phyloP scores from a whole-genome alignment of 1,140 invertebrate genomes.

The Drosophila mauritiana region DNA sequence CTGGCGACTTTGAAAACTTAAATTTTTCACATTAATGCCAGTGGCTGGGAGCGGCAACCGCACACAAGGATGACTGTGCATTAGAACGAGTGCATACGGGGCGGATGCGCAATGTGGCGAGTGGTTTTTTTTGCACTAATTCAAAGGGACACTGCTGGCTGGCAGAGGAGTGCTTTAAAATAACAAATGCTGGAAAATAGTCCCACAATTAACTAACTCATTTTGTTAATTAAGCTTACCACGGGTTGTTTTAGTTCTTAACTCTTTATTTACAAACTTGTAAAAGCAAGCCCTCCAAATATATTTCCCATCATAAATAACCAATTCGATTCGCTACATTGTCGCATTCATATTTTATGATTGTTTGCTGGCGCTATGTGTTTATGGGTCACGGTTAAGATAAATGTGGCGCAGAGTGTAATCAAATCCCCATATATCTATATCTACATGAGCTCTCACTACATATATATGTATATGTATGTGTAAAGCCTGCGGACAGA shows the following conservation, averaged over 20 bases:
- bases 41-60: conserved; percentile 24
- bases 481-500: neutral
- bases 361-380: conserved; percentile 34
- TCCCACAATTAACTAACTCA: neutral
- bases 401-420: conserved; percentile 50
- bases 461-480: neutral
- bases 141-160: neutral
- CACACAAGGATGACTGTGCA: conserved; percentile 27
- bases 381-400: conserved; percentile 47
- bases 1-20: conserved; percentile 60
- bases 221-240: neutral
- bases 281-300: neutral
- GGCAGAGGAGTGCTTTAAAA: conserved; percentile 1
- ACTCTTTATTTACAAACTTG: neutral
- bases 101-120: conserved; percentile 24
- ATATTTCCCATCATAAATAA: neutral
- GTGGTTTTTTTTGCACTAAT: neutral
- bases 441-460: conserved; percentile 1
- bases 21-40: conserved; percentile 62
- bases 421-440: conserved; percentile 36
- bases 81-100: conserved; percentile 28
- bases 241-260: no score
- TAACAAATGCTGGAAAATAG: neutral
- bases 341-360: conserved; percentile 31
- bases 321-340: conserved; percentile 6